Evolutionary conservation across 1,140 invertebrate genomes (phyloP).

Genomic region (Macrobrachium nipponense): DNA sequence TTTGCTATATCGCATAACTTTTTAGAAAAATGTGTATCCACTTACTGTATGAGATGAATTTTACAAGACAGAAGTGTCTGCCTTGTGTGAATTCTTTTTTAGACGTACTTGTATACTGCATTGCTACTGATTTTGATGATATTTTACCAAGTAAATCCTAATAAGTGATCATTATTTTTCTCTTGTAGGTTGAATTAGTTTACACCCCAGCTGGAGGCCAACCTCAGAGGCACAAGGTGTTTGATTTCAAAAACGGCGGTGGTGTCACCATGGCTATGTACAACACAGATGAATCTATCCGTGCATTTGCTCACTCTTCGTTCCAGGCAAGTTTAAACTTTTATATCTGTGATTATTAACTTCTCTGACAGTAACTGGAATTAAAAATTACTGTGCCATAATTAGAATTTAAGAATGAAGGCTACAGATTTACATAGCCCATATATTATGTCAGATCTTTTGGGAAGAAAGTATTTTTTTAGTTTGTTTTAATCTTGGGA

Average conservation of each 20-base stretch:
- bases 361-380: neutral
- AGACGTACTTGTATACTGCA: neutral
- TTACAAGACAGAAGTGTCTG: no score
- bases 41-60: no score
- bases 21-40: no score
- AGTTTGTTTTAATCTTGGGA: no score
- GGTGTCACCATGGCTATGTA: constrained; percentile 87
- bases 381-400: no score
- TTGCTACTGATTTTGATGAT: neutral
- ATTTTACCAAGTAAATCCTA: no score
- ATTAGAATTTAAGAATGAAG: no score
- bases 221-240: constrained; percentile 74
- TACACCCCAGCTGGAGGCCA: constrained; percentile 76
- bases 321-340: constrained; percentile 74
- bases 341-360: neutral
- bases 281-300: constrained; percentile 89
- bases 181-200: constrained; percentile 76
- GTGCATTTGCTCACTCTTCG: constrained; percentile 85
- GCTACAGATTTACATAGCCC: no score
- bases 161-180: neutral
- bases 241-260: constrained; percentile 77
- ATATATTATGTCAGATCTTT: no score
- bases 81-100: constrained; percentile 27
- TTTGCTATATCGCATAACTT: no score
- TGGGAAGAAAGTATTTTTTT: no score